Percentiles rank a stretch among this genome's conserved stretches.
Evolutionary conservation across 2,113 vertebrate species (phyloP).

Genomic region (Nycticorax nycticorax): DNA sequence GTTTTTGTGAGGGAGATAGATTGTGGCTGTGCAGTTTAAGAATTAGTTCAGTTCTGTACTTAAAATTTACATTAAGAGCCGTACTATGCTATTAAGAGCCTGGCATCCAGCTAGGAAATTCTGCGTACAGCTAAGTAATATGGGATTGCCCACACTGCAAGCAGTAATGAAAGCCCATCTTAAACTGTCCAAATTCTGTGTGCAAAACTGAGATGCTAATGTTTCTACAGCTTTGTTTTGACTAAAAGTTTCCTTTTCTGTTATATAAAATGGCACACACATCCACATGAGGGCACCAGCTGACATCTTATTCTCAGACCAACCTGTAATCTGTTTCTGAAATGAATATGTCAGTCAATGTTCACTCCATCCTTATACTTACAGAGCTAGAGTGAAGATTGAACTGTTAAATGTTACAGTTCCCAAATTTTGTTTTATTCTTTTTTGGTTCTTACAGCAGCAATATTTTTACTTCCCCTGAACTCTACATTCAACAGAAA

Average conservation of each 20-base stretch:
- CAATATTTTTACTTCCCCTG: neutral
- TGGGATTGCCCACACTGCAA: neutral
- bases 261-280: neutral
- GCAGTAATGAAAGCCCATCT: neutral
- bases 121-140: neutral
- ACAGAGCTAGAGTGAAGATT: neutral
- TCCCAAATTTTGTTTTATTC: neutral
- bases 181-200: neutral
- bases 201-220: neutral
- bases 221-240: neutral
- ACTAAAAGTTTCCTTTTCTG: neutral
- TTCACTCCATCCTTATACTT: neutral
- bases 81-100: neutral
- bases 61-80: neutral
- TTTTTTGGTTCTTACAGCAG: neutral
- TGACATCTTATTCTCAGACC: slow-evolving; percentile 54
- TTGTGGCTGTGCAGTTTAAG: neutral
- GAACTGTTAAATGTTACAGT: neutral
- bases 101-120: neutral
- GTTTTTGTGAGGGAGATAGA: neutral
- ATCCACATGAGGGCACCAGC: slow-evolving; percentile 77
- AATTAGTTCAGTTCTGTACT: neutral
- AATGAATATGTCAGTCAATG: neutral
- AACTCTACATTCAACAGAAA: neutral
- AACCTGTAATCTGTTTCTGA: neutral